Percentiles rank a stretch among this genome's conserved stretches.
phyloP scores from a whole-genome alignment of 2,797 vertebrate genomes.

The Gephyroberyx darwinii region DNA sequence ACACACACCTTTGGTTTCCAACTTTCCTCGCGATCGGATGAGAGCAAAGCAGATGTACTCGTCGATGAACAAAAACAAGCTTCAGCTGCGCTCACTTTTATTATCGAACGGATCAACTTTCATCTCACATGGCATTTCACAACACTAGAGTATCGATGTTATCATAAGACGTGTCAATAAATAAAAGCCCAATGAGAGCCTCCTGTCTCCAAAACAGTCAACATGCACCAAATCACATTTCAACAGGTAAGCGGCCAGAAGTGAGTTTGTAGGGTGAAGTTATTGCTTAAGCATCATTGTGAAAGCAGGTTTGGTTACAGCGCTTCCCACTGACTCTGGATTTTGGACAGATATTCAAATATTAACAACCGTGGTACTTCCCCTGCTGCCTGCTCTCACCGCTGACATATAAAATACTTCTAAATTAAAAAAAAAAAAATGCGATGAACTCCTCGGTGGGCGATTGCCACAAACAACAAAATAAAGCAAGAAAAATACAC shows the following conservation, averaged over 20 bases:
- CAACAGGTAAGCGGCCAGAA: neutral
- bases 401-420: conserved; percentile 31
- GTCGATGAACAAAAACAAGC: too few species aligned
- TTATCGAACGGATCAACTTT: neutral
- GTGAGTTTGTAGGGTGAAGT: neutral
- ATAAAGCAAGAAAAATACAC: neutral
- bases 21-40: too few species aligned
- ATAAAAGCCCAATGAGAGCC: too few species aligned
- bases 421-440: conserved; percentile 1
- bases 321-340: conserved; percentile 46
- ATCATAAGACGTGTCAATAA: too few species aligned
- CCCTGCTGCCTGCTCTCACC: conserved; percentile 31
- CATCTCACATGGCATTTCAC: neutral
- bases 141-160: too few species aligned
- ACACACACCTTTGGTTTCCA: too few species aligned
- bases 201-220: too few species aligned
- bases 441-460: neutral
- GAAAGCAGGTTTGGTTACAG: conserved; percentile 48
- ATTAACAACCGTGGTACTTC: conserved; percentile 53
- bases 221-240: neutral
- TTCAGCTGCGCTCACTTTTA: too few species aligned
- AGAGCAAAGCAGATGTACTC: too few species aligned
- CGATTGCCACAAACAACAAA: neutral
- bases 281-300: conserved; percentile 36
- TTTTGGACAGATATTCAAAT: conserved; percentile 60